phyloP scores from a whole-genome alignment of 1,140 invertebrate species.

The Ylistrum balloti region DNA sequence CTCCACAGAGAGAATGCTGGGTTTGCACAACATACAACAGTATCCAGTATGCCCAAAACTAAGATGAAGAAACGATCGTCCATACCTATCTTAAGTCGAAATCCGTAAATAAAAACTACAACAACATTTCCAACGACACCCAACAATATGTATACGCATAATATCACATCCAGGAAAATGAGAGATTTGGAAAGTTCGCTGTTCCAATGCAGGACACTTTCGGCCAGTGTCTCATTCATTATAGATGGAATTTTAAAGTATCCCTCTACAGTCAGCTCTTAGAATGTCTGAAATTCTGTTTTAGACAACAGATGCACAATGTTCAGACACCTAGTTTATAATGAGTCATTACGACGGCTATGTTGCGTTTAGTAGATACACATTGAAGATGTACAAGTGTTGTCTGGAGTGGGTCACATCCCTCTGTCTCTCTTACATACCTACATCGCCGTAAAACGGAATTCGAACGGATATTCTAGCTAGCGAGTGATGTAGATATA shows the following conservation, averaged over 20 bases:
- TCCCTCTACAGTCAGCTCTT: background rate
- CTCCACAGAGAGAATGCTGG: slow-evolving; percentile 30
- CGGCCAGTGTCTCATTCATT: slow-evolving; percentile 43
- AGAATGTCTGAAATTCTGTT: background rate
- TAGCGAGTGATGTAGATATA: background rate
- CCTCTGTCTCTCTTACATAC: background rate
- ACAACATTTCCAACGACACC: slow-evolving; percentile 55
- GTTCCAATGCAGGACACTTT: slow-evolving; percentile 48
- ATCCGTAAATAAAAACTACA: slow-evolving; percentile 52
- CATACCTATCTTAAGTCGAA: slow-evolving; percentile 54
- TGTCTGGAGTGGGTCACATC: background rate
- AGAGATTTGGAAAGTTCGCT: slow-evolving; percentile 43
- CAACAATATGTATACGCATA: slow-evolving; percentile 49
- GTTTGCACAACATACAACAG: slow-evolving; percentile 36
- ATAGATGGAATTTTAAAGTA: background rate
- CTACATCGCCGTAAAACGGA: background rate
- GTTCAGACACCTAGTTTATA: background rate
- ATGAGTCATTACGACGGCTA: background rate
- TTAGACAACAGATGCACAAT: background rate
- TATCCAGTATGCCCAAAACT: slow-evolving; percentile 52
- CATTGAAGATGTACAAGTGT: background rate
- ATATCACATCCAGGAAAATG: slow-evolving; percentile 56
- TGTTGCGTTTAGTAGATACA: background rate
- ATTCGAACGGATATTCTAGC: background rate
- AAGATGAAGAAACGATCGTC: slow-evolving; percentile 61